Evolutionary conservation across 2,797 vertebrate genomes (phyloP).

Genomic region (Telmatherina bonti): DNA sequence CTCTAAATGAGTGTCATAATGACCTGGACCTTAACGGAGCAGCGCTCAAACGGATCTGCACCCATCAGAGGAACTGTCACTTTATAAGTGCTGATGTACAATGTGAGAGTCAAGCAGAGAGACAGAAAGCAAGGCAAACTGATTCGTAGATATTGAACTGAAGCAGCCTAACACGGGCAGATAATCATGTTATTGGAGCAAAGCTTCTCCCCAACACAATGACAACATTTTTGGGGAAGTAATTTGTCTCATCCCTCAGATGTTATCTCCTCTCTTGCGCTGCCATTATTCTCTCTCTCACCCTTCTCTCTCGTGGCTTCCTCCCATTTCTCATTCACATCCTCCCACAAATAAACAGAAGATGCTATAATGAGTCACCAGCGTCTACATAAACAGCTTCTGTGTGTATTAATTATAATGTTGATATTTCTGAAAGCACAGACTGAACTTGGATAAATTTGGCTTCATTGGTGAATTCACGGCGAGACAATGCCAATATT

Average conservation of each 20-base stretch:
- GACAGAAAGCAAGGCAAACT: slow-evolving; percentile 52
- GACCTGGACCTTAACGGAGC: slow-evolving; percentile 17
- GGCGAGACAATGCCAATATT: neutral
- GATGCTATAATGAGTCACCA: slow-evolving; percentile 37
- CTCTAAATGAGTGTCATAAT: slow-evolving; percentile 37
- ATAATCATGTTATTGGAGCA: slow-evolving; percentile 45
- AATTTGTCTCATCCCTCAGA: slow-evolving; percentile 57
- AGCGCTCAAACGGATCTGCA: slow-evolving; percentile 18
- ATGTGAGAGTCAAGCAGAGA: slow-evolving; percentile 23
- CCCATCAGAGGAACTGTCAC: slow-evolving; percentile 47
- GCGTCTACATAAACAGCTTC: slow-evolving; percentile 42
- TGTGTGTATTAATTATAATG: slow-evolving; percentile 16
- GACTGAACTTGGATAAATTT: slow-evolving; percentile 13
- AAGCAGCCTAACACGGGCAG: slow-evolving; percentile 45
- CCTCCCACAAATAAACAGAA: slow-evolving; percentile 24
- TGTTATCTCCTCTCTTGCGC: slow-evolving; percentile 56
- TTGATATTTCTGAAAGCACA: slow-evolving; percentile 7
- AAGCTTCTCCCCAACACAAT: slow-evolving; percentile 24
- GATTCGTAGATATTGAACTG: slow-evolving; percentile 57
- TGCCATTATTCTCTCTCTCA: slow-evolving; percentile 2
- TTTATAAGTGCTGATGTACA: slow-evolving; percentile 35
- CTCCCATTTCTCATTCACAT: slow-evolving; percentile 21
- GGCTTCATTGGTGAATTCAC: slow-evolving; percentile 14
- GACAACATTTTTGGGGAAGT: slow-evolving; percentile 64
- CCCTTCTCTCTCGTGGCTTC: slow-evolving; percentile 21